phyloP scores from a whole-genome alignment of 2,797 vertebrate genomes.

The Oophaga sylvatica region DNA sequence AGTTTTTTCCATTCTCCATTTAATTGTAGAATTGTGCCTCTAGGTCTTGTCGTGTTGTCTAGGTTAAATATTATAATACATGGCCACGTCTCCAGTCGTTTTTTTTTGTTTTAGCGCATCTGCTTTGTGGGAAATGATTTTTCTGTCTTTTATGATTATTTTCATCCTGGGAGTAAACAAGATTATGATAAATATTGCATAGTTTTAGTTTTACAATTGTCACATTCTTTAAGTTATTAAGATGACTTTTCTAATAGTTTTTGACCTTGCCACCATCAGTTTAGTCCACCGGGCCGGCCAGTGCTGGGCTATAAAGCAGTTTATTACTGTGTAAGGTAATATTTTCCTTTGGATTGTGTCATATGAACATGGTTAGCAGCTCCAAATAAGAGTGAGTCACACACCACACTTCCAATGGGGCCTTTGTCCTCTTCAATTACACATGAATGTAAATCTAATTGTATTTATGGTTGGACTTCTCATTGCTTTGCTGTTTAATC shows the following conservation, averaged over 20 bases:
- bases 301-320: conserved; percentile 50
- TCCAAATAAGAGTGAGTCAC: conserved; percentile 59
- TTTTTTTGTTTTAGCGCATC: not conserved
- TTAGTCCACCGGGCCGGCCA: conserved; percentile 11
- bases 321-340: conserved; percentile 62
- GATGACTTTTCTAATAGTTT: conserved; percentile 21
- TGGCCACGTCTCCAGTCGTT: not conserved
- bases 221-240: conserved; percentile 21
- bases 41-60: not conserved
- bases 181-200: not conserved
- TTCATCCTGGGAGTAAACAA: not conserved
- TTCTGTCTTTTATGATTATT: conserved; percentile 5
- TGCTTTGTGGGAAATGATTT: conserved; percentile 26
- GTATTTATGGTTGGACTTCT: conserved; percentile 62
- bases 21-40: not conserved
- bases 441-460: conserved; percentile 62
- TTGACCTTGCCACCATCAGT: conserved; percentile 22
- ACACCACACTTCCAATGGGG: conserved; percentile 58
- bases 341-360: conserved; percentile 62
- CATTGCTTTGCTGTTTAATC: conserved; percentile 61
- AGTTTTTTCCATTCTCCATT: not conserved
- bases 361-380: conserved; percentile 62
- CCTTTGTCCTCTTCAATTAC: conserved; percentile 63
- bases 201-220: conserved; percentile 33
- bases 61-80: not conserved